Conservation (phyloP, 23 tunicate species). For the Halocynthia roretzi region DNA sequence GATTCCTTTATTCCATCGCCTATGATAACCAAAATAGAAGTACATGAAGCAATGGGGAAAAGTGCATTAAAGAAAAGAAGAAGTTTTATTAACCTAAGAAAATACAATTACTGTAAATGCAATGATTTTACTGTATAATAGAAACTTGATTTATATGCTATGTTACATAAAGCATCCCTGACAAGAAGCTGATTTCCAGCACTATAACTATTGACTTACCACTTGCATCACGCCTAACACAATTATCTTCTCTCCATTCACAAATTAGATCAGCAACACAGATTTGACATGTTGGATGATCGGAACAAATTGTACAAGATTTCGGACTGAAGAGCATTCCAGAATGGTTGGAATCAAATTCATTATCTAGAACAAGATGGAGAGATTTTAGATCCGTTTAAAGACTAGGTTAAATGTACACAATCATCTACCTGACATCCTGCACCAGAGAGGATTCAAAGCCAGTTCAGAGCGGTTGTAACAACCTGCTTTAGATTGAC, state of each 20-base stretch:
- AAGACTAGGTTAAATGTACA: not conserved
- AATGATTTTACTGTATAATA: too few species aligned
- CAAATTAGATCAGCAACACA: constrained; percentile 1
- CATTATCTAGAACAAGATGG: not conserved
- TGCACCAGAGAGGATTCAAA: not conserved
- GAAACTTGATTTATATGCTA: too few species aligned
- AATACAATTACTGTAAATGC: too few species aligned
- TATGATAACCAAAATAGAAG: too few species aligned
- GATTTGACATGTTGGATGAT: constrained; percentile 2
- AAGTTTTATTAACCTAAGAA: too few species aligned
- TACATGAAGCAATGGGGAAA: too few species aligned
- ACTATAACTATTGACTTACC: not conserved
- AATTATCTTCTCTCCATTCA: constrained; percentile 10
- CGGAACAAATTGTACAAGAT: constrained; percentile 10
- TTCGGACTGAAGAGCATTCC: not conserved
- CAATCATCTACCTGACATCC: not conserved
- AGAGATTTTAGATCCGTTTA: not conserved
- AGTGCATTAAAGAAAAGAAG: too few species aligned
- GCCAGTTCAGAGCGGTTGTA: not conserved
- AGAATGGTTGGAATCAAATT: not conserved
- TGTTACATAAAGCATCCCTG: too few species aligned
- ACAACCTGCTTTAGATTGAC: constrained; percentile 8
- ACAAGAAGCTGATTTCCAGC: too few species aligned
- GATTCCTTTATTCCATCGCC: not conserved
- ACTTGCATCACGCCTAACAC: not conserved